These are phyloP conservation scores for Drosophila miranda DNA, from an alignment of 1,140 invertebrate genomes.

Conservation along the genomic window DNA sequence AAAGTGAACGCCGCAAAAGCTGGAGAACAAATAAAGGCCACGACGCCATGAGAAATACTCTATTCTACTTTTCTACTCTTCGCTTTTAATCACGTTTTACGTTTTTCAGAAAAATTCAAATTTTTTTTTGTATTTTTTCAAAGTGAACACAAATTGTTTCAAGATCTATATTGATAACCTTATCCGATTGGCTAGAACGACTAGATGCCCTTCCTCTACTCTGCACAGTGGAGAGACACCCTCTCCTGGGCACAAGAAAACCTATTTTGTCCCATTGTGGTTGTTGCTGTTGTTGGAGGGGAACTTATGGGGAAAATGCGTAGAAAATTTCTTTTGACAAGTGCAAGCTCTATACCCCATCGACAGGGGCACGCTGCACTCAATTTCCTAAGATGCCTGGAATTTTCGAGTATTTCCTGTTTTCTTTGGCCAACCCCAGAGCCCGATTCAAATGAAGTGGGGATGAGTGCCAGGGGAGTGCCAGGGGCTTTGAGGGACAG, in stretches of 20 bases:
- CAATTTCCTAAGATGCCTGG: neutral
- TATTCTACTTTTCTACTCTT: too few species aligned
- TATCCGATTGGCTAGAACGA: too few species aligned
- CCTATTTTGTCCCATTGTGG: conserved; percentile 22
- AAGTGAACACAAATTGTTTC: too few species aligned
- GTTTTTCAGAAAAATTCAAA: too few species aligned
- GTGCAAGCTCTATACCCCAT: neutral
- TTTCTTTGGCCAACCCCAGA: neutral
- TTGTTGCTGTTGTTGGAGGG: conserved; percentile 3
- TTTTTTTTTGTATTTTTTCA: too few species aligned
- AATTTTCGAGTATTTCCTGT: neutral
- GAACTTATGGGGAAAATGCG: conserved; percentile 50
- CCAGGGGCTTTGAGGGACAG: neutral
- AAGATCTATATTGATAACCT: too few species aligned
- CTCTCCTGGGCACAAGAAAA: neutral
- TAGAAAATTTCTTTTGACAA: conserved; percentile 64
- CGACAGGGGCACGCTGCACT: neutral
- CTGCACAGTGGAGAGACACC: too few species aligned
- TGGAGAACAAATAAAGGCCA: neutral
- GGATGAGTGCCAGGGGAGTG: neutral
- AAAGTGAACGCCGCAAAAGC: neutral
- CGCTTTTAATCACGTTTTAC: too few species aligned
- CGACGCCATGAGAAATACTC: too few species aligned
- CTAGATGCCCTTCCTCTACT: neutral
- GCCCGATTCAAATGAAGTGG: conserved; percentile 4